phyloP scores from a whole-genome alignment of 2,888 invertebrate species.

The Caenorhabditis afra region DNA sequence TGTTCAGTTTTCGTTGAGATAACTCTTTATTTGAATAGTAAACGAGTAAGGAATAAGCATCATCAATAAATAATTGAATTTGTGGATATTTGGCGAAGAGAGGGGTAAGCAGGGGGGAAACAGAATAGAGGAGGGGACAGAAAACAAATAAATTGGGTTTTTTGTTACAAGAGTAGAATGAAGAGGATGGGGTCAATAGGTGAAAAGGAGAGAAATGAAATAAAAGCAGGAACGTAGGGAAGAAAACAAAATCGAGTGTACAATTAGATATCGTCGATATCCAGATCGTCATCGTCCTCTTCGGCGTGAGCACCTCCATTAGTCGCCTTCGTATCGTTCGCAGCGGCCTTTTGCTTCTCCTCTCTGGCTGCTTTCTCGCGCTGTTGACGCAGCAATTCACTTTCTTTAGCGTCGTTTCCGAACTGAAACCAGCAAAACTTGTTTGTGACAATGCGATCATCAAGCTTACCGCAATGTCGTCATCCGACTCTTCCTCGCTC shows the following conservation, averaged over 20 bases:
- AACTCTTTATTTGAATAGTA: background rate
- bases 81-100: conserved; percentile 8
- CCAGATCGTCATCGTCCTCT: conserved; percentile 70
- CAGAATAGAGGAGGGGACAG: conserved; percentile 11
- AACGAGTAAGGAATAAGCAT: conserved; percentile 17
- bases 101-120: conserved; percentile 15
- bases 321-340: conserved; percentile 30
- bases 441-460: background rate
- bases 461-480: conserved; percentile 82
- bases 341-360: conserved; percentile 45
- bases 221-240: background rate
- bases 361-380: conserved; percentile 58
- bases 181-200: conserved; percentile 3
- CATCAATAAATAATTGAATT: conserved; percentile 19
- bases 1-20: conserved; percentile 1
- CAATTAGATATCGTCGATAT: conserved; percentile 77
- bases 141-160: conserved; percentile 3
- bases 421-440: conserved; percentile 62
- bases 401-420: conserved; percentile 63
- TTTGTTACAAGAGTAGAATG: conserved; percentile 12
- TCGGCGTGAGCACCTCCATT: conserved; percentile 55
- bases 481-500: conserved; percentile 86
- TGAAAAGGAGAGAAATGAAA: conserved; percentile 1
- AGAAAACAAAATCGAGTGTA: conserved; percentile 8
- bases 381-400: conserved; percentile 60